Evolutionary conservation across 2,113 vertebrate species (phyloP).

Genomic region (Baryphthengus martii): DNA sequence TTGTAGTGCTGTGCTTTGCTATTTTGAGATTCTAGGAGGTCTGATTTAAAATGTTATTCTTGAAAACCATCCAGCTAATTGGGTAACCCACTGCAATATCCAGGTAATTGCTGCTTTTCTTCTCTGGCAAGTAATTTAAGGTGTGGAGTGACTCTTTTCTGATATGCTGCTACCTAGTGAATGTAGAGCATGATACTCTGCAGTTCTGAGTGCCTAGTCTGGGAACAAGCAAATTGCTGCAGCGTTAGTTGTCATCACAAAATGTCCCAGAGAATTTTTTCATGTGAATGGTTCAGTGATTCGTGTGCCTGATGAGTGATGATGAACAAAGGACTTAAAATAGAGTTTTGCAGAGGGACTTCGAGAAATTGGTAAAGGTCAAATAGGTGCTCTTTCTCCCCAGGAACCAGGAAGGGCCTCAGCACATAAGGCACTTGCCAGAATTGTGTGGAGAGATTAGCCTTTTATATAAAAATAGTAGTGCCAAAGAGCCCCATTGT

Average conservation of each 20-base stretch:
- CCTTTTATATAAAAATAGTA: not conserved
- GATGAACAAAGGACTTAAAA: not conserved
- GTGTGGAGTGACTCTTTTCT: not conserved
- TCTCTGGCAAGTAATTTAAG: not conserved
- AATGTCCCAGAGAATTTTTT: not conserved
- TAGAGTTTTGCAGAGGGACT: not conserved
- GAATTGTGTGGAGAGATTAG: not conserved
- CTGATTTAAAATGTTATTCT: not conserved
- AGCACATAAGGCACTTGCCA: not conserved
- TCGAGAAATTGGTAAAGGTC: not conserved
- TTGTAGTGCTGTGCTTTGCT: not conserved
- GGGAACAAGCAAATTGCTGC: not conserved
- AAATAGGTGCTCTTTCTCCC: not conserved
- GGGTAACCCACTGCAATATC: not conserved
- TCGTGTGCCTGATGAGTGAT: not conserved
- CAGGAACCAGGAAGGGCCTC: not conserved
- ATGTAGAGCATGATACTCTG: not conserved
- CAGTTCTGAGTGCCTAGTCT: not conserved
- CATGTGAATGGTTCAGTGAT: accelerated
- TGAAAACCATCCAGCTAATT: not conserved
- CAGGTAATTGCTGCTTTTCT: not conserved
- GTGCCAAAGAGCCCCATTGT: not conserved
- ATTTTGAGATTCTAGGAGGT: not conserved
- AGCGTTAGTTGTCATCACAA: not conserved
- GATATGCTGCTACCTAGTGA: not conserved